A percentile compares a stretch with the other conserved stretches of the same genome.
Evolutionary conservation across 2,888 invertebrate genomes (phyloP).

Genomic region (Apotomis turbidana): DNA sequence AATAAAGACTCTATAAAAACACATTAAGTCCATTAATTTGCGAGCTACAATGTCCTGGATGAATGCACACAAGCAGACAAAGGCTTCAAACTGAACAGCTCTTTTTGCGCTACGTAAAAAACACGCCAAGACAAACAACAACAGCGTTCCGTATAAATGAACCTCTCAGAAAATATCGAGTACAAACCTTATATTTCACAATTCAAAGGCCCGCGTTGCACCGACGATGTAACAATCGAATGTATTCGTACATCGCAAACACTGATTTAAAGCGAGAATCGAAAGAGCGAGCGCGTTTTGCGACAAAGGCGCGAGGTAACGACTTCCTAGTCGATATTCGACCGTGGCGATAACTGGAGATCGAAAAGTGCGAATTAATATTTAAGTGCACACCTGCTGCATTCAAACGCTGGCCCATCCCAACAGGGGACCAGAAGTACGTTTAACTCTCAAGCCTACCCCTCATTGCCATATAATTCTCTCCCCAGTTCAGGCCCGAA

Average conservation of each 20-base stretch:
- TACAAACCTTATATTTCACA: constrained; percentile 39
- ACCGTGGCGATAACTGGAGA: constrained; percentile 37
- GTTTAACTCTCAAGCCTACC: too few relatives aligned
- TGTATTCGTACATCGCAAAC: constrained; percentile 40
- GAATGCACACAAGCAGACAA: not conserved
- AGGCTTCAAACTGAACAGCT: not conserved
- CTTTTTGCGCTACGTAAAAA: constrained; percentile 9
- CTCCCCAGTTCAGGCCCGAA: too few relatives aligned
- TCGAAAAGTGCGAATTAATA: constrained; percentile 23
- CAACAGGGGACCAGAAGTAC: too few relatives aligned
- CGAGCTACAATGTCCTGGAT: not conserved
- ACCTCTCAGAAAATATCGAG: constrained; percentile 38
- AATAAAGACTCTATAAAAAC: not conserved
- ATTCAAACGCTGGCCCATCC: too few relatives aligned
- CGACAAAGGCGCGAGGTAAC: constrained; percentile 36
- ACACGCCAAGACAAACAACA: constrained; percentile 25
- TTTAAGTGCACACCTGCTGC: constrained; percentile 16
- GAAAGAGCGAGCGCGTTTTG: constrained; percentile 27
- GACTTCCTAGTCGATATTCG: constrained; percentile 36
- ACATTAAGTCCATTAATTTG: not conserved
- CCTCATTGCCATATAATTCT: too few relatives aligned
- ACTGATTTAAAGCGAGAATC: constrained; percentile 41
- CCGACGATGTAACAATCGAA: constrained; percentile 36
- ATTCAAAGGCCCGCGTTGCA: constrained; percentile 36
- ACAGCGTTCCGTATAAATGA: constrained; percentile 33